Evolutionary conservation across 2,113 vertebrate genomes (phyloP).

Genomic region (Otolemur garnettii): DNA sequence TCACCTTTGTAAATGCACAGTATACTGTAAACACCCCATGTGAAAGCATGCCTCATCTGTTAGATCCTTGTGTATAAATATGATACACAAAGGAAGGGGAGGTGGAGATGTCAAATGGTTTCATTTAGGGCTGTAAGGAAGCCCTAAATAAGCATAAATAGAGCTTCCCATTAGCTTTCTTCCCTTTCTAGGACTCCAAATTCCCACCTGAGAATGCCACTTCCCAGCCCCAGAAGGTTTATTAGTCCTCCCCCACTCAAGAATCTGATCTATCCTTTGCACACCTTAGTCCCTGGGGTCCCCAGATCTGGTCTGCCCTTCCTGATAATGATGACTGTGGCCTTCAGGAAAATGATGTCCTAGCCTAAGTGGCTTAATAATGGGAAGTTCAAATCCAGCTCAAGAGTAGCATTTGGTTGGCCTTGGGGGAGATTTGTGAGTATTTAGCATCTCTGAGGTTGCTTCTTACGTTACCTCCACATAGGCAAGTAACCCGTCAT

Average conservation of each 20-base stretch:
- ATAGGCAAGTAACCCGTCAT: too few species aligned
- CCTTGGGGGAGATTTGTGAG: neutral
- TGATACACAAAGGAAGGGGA: neutral
- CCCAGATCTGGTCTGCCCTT: neutral
- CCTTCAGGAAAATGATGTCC: neutral
- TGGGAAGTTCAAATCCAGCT: neutral
- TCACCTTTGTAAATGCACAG: neutral
- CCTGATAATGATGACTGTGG: neutral
- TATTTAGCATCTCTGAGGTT: neutral
- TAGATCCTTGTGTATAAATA: neutral
- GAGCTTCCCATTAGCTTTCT: neutral
- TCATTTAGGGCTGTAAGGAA: neutral
- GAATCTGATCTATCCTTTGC: neutral
- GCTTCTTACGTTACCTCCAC: neutral
- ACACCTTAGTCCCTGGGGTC: neutral
- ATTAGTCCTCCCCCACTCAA: neutral
- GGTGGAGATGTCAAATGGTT: neutral
- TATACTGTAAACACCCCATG: neutral
- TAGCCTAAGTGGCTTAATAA: neutral
- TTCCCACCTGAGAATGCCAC: neutral
- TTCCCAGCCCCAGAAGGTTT: neutral
- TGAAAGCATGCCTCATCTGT: neutral
- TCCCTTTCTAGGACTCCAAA: neutral
- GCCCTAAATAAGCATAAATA: too few species aligned
- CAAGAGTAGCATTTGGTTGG: neutral